These are phyloP conservation scores for Percina caprodes DNA, from an alignment of 2,113 vertebrate species.

Conservation along the genomic window DNA sequence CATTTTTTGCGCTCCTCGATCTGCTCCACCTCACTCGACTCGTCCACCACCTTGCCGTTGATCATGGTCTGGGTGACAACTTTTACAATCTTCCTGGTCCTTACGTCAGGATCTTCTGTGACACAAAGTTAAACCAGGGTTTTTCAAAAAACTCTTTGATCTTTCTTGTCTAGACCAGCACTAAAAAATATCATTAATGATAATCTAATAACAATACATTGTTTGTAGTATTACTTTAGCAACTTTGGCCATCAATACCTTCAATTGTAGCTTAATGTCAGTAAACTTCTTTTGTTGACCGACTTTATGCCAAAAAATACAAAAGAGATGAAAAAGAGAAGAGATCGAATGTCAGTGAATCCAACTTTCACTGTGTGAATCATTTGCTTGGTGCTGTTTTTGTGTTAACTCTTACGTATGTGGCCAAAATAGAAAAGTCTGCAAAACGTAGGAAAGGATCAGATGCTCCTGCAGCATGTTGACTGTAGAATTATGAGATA, in stretches of 20 bases:
- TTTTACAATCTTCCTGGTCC: constrained; percentile 87
- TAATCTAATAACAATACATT: background rate
- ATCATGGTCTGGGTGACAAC: constrained; percentile 87
- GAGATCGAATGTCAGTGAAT: background rate
- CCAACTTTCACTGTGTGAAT: background rate
- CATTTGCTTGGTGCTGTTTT: background rate
- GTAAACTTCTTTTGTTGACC: background rate
- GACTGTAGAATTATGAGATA: background rate
- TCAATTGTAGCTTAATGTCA: background rate
- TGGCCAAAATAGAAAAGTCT: background rate
- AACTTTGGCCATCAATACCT: background rate
- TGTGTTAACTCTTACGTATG: background rate
- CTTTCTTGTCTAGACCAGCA: background rate
- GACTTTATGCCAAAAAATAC: background rate
- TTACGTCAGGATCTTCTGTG: constrained; percentile 83
- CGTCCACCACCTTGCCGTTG: constrained; percentile 85
- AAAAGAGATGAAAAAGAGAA: background rate
- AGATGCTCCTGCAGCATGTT: background rate
- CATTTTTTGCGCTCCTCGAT: constrained; percentile 84
- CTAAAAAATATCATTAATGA: background rate
- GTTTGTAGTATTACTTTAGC: background rate
- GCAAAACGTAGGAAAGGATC: background rate
- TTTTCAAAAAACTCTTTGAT: background rate
- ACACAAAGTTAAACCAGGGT: constrained; percentile 30
- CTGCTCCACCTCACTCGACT: constrained; percentile 86